Percentiles rank a stretch among this genome's conserved stretches.
Evolutionary conservation across 2,797 vertebrate species (phyloP).

Genomic region (Dendrocincla tyrannina): DNA sequence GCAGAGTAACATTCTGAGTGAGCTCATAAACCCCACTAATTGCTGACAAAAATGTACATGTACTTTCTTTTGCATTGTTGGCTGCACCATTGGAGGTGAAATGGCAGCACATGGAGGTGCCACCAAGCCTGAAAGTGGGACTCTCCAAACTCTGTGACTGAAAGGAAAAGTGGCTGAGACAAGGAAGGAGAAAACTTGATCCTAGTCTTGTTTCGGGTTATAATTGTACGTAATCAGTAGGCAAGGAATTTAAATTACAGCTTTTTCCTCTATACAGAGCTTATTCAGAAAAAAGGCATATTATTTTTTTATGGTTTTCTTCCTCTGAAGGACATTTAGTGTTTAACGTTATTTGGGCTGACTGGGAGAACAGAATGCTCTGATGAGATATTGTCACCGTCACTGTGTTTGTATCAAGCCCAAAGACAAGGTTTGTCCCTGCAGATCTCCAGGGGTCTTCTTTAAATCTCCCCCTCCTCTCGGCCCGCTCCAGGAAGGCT

Average conservation of each 20-base stretch:
- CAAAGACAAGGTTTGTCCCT: background rate
- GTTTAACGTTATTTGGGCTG: background rate
- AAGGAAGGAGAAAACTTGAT: background rate
- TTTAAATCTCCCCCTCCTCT: background rate
- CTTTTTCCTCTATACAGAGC: background rate
- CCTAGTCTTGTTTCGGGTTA: background rate
- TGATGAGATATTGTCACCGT: background rate
- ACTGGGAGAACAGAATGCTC: background rate
- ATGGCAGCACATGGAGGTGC: background rate
- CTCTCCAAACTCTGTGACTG: background rate
- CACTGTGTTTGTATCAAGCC: background rate
- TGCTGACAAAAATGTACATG: background rate
- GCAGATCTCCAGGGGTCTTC: background rate
- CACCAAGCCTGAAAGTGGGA: background rate
- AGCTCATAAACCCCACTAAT: conserved; percentile 18
- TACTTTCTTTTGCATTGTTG: background rate
- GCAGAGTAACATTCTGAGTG: conserved; percentile 12
- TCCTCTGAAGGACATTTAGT: background rate
- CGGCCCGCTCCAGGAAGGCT: background rate
- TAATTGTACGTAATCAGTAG: background rate
- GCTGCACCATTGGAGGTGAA: background rate
- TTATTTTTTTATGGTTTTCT: background rate
- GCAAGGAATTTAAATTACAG: background rate
- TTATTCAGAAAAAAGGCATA: background rate
- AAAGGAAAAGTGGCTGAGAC: background rate